These are phyloP conservation scores for Podargus strigoides DNA, from an alignment of 2,797 vertebrate species.

Conservation along the genomic window DNA sequence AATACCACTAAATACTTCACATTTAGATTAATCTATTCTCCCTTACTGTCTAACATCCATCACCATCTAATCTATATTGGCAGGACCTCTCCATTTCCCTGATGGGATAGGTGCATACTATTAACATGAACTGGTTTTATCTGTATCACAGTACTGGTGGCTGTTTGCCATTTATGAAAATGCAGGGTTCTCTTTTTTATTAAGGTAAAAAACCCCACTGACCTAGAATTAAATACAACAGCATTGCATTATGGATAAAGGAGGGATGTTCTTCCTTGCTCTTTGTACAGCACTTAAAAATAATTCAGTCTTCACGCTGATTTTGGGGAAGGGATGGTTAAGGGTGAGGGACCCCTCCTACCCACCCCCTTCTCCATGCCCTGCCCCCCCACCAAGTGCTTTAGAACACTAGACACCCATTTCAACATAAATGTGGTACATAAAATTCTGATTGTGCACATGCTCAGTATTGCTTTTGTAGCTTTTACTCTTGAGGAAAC, in stretches of 20 bases:
- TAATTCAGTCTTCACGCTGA: background rate
- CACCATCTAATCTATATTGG: background rate
- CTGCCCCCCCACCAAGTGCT: background rate
- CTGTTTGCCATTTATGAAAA: background rate
- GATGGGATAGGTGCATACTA: background rate
- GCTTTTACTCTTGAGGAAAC: background rate
- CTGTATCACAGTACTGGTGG: background rate
- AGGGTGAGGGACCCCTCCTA: background rate
- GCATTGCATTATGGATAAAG: background rate
- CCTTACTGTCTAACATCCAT: background rate
- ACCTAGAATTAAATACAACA: background rate
- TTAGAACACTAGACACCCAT: background rate
- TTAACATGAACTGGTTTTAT: background rate
- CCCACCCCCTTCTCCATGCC: no score
- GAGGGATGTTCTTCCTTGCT: background rate
- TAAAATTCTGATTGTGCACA: background rate
- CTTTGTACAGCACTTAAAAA: background rate
- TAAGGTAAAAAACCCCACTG: background rate
- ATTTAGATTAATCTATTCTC: slow-evolving; percentile 7
- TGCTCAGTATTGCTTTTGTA: background rate
- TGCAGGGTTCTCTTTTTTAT: background rate
- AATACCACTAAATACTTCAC: slow-evolving; percentile 26
- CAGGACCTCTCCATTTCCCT: background rate
- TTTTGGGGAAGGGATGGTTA: background rate
- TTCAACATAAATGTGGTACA: background rate